Evolutionary conservation across 2,888 invertebrate species (phyloP), one percentile per base, ranked within the genome.

Genomic region (Eumacrocentrus americanus): DNA sequence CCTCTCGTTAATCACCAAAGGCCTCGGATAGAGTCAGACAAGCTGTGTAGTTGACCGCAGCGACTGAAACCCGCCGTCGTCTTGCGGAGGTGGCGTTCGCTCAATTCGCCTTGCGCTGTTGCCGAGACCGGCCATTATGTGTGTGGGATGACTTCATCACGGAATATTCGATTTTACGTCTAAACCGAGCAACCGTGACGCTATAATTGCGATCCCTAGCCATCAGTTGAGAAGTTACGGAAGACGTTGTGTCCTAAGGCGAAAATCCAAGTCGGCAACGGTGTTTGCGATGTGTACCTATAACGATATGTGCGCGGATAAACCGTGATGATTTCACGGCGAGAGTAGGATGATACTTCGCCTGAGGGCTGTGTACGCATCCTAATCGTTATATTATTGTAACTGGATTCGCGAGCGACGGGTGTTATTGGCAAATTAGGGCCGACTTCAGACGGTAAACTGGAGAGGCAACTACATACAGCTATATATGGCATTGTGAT

Each of bases 1-100:
- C 77, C 78, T 77, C 73, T 76, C 76, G 78, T 78, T 80, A 80
- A 80, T 80, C 80, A 80, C 78, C 76, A 79, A 79, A 80, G 79
- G 76, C 75, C 68, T 70, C 67, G 67, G 67, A 65, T n/a, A 71
- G 73, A 53, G 53, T 53, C 74, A 70, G 71, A 72, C 74, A 75
- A 75, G 73, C 78, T 74, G 74, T 73, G 75, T 73, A 78, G 76
- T 76, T 76, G 77, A 80, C 80, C 79, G 72, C 80, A 77, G 71
- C 74, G 72, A 73, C 74, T 72, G 75, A 73, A 53, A 60, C 54
- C 54, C 57, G 57, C 48, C 57, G 20, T 44, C 34, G 55, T 47
- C 48, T 29, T 25, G 18, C 5, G 22, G 54, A 16, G 44, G 20
- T 20, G 37, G 53, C 58, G 52, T 51, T 35, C 42, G n/a, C n/a